Conservation (phyloP, 2,888 invertebrate species). For the Stomorhina lunata region DNA sequence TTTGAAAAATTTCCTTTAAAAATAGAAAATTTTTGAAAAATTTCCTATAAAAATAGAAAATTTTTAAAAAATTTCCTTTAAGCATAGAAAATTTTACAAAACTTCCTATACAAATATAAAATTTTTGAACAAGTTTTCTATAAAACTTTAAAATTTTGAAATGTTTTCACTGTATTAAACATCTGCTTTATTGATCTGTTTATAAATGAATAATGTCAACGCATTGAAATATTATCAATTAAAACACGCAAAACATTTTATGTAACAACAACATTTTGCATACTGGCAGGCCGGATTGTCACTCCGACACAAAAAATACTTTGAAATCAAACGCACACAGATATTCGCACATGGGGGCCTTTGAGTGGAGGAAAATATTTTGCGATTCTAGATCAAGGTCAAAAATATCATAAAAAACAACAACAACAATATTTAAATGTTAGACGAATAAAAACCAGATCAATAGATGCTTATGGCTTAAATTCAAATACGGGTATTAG, state of each 20-base stretch:
- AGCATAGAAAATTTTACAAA: no score
- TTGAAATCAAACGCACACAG: background rate
- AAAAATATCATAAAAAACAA: slow-evolving; percentile 62
- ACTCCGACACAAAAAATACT: slow-evolving; percentile 24
- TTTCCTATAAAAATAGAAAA: no score
- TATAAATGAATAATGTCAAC: slow-evolving; percentile 63
- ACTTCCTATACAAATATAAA: no score
- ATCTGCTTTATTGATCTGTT: slow-evolving; percentile 39
- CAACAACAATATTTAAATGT: slow-evolving; percentile 40
- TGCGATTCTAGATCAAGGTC: slow-evolving; percentile 76
- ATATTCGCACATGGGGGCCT: background rate
- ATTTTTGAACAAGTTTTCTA: no score
- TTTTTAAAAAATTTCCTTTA: no score
- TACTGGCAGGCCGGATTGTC: slow-evolving; percentile 43
- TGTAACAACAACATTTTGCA: slow-evolving; percentile 57
- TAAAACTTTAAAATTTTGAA: no score
- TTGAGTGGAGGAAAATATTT: slow-evolving; percentile 64
- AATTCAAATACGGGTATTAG: background rate
- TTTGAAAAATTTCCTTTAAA: no score
- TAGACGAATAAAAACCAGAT: slow-evolving; percentile 42
- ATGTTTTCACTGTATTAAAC: background rate
- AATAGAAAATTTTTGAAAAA: no score
- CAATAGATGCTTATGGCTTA: slow-evolving; percentile 35
- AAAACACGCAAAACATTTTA: slow-evolving; percentile 62
- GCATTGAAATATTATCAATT: slow-evolving; percentile 61